These are phyloP conservation scores for Eonycteris spelaea DNA, from an alignment of 2,113 vertebrate species.

Conservation along the genomic window DNA sequence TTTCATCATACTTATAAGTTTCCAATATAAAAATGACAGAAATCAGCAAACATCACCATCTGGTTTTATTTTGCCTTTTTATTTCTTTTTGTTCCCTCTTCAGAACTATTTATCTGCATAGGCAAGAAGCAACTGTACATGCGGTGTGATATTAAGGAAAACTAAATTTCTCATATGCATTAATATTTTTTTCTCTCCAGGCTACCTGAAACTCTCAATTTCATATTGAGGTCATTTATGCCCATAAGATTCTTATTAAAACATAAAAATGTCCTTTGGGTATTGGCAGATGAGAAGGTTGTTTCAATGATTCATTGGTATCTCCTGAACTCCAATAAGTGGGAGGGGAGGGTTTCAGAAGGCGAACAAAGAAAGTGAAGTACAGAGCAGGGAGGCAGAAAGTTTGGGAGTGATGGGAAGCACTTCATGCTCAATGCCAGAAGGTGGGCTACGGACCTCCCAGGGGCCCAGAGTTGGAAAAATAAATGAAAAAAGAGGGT, in stretches of 20 bases:
- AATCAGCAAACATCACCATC: slow-evolving; percentile 12
- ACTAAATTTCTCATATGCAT: background rate
- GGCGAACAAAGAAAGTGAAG: background rate
- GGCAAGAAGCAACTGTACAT: background rate
- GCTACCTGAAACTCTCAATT: background rate
- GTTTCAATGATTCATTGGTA: background rate
- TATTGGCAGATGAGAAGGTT: background rate
- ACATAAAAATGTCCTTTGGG: background rate
- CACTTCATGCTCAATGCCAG: background rate
- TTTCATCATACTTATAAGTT: slow-evolving; percentile 12
- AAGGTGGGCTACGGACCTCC: background rate
- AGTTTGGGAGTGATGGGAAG: background rate
- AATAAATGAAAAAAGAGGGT: background rate
- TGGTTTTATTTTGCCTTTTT: slow-evolving; percentile 29
- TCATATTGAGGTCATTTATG: background rate
- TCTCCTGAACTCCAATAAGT: background rate
- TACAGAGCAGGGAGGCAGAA: background rate
- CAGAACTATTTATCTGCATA: background rate
- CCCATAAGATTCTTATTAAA: background rate
- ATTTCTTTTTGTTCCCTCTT: background rate
- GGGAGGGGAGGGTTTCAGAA: background rate
- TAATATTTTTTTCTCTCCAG: background rate
- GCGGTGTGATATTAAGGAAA: background rate
- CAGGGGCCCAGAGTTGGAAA: background rate
- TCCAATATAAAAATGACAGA: slow-evolving; percentile 40